Evolutionary conservation across 1,140 invertebrate species (phyloP), one percentile per base, ranked within the genome.

Genomic region (Lepidotrigona ventralis): DNA sequence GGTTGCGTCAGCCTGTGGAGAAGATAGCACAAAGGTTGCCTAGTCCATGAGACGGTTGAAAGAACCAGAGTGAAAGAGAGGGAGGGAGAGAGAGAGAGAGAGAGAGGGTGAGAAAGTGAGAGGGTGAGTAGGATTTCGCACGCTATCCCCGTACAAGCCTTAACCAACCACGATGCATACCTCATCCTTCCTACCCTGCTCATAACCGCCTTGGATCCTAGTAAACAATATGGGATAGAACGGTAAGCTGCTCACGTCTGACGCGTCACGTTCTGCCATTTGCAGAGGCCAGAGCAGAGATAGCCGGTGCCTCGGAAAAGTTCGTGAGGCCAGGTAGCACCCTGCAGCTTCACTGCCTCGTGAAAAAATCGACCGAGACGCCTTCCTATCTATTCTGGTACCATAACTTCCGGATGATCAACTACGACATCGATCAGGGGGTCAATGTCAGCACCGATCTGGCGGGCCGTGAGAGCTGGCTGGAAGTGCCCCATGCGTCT

Each of bases 351-450:
- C 96, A 97, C 74, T 98, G 98, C 90, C 95, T 96, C 69, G 96
- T 98, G 15, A 95, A 96, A 87, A 96, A 97, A 85, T 97, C 97
- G 71, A 98, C 97, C 3, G 97, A 98, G 90, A 95, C 96, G 4
- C 97, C 97, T 1, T 96, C 96, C 19, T 98, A 97, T 91, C 96
- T 98, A 60, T 98, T 98, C 95, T 98, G 97, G 98, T 98, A 98
- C 93, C 98, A 98, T 93, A 97, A 98, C 92, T 97, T 97, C 89
- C 95, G 97, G 80, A 98, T 98, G 97, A 97, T 98, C 92, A 98
- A 98, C 94, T 98, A 98, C 92, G 97, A 98, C 93, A 94, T 96
- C 77, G 97, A 97, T 94, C 95, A 96, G 77, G 97, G 97, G 58
- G 96, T 98, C 87, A 98, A 98, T 90, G 97, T 97, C 23, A 97